These are phyloP conservation scores for Aquatica leii DNA, from an alignment of 2,888 invertebrate species.

Conservation along the genomic window DNA sequence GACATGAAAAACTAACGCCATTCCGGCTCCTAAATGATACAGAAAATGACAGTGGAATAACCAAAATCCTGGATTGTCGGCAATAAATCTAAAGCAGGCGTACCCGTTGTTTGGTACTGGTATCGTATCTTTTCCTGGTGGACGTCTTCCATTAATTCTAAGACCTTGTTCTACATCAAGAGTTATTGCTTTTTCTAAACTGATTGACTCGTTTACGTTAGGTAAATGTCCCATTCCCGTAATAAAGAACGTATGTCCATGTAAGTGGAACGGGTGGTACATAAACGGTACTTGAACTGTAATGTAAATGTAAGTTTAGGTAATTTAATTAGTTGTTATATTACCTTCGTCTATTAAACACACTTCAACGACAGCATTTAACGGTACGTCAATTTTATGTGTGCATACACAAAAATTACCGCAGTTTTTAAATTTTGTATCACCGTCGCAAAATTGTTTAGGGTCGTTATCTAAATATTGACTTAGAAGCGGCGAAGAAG, in stretches of 20 bases:
- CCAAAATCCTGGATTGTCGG: constrained; percentile 94
- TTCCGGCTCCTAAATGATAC: constrained; percentile 93
- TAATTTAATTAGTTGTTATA: no score
- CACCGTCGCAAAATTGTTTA: constrained; percentile 89
- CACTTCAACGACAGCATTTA: constrained; percentile 88
- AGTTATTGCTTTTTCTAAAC: constrained; percentile 87
- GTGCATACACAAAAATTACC: constrained; percentile 91
- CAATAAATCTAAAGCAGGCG: constrained; percentile 88
- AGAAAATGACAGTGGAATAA: constrained; percentile 94
- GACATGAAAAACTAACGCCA: constrained; percentile 88
- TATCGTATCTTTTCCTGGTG: constrained; percentile 90
- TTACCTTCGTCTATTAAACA: constrained; percentile 89
- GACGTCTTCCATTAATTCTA: constrained; percentile 84
- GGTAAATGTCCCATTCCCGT: constrained; percentile 91
- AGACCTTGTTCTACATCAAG: constrained; percentile 86
- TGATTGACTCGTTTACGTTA: constrained; percentile 87
- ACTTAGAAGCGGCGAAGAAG: constrained; percentile 83
- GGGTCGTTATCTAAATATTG: constrained; percentile 88
- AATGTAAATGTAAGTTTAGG: no score
- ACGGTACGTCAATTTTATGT: constrained; percentile 86
- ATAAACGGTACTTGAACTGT: constrained; percentile 89
- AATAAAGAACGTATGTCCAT: constrained; percentile 87
- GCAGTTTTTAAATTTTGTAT: constrained; percentile 85
- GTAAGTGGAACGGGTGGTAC: constrained; percentile 93
- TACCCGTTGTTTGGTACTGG: constrained; percentile 95